Evolutionary conservation across 2,113 vertebrate species (phyloP), one percentile per base, ranked within the genome.

Genomic region (Danionella cerebrum): DNA sequence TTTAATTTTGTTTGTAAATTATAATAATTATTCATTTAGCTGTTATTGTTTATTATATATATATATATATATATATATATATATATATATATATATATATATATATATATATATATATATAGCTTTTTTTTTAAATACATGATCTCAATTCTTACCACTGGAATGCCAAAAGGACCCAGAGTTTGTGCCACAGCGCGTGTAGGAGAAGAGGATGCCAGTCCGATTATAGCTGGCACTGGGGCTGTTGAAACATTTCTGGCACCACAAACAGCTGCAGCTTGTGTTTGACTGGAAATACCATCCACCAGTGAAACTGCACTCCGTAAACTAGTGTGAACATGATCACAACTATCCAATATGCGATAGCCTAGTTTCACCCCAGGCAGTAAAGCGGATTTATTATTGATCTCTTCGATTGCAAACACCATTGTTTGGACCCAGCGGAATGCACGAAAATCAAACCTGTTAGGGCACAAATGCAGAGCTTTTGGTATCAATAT

Each of bases 141-240:
- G n/a, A n/a, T n/a, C n/a, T n/a, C n/a, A n/a, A 41, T 51, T 74
- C 76, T 82, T 64, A 89, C 86, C 84, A 88, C 52, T 47, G 86
- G 82, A 63, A 88, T 80, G 12, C 72, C 68, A 39, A 89, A 84
- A 36, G 85, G 79, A 9, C 84, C 83, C 27, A 89, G 55, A 31
- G 72, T 83, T 9, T 88, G 81, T 65, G 86, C 84, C 19, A 86
- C 53, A 38, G 86, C 85, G 65, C 85, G 78, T 24, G 87, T 81
- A 3, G 86, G 84, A 3, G 87, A 83, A 10, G 87, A 89, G 0
- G 87, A 89, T 39, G 86, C 85, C 10, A 87, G 79, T 5, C 87
- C 87, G 1, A 89, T 85, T 13, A 89, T 75, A 69, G 78, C 86
- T 42, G 83, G 33, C 2, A 89, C 79, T n/a, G 85, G 83, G 38